Conservation (phyloP, 2,113 vertebrate species). For the Pionites leucogaster region DNA sequence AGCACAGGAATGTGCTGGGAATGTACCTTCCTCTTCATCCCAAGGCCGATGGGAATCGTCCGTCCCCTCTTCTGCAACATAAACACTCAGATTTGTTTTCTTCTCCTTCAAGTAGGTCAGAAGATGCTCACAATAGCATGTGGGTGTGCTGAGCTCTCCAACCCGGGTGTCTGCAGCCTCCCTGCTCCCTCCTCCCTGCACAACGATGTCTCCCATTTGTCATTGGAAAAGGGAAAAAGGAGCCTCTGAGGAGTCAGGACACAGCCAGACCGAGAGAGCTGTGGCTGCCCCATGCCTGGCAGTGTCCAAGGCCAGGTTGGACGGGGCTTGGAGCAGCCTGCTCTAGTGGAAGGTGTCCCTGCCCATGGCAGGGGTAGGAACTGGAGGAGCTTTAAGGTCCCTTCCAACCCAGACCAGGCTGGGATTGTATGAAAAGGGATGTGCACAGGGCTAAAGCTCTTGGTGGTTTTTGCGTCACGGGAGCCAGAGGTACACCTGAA, state of each 20-base stretch:
- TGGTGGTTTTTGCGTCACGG: fast-evolving
- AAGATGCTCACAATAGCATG: background rate
- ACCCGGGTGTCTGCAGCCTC: background rate
- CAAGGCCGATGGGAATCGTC: background rate
- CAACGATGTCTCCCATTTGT: background rate
- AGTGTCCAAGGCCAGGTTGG: too few species aligned
- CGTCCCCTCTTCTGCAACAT: fast-evolving
- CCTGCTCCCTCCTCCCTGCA: background rate
- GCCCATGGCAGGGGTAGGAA: too few species aligned
- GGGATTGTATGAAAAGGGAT: too few species aligned
- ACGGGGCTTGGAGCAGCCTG: too few species aligned
- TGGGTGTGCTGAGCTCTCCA: background rate
- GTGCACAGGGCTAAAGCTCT: background rate
- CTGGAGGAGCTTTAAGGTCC: too few species aligned
- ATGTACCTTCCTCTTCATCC: background rate
- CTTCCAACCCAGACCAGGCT: background rate
- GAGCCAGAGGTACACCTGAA: background rate
- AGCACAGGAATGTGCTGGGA: background rate
- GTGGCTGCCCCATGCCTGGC: too few species aligned
- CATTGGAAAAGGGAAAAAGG: background rate
- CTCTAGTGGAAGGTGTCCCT: too few species aligned
- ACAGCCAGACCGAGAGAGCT: too few species aligned
- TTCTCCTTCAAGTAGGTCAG: constrained; percentile 18
- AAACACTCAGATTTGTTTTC: background rate
- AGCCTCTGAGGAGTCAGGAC: background rate